Base-by-base conservation (phyloP, 2,888 invertebrate species). In the Dynastes grantii region DNA sequence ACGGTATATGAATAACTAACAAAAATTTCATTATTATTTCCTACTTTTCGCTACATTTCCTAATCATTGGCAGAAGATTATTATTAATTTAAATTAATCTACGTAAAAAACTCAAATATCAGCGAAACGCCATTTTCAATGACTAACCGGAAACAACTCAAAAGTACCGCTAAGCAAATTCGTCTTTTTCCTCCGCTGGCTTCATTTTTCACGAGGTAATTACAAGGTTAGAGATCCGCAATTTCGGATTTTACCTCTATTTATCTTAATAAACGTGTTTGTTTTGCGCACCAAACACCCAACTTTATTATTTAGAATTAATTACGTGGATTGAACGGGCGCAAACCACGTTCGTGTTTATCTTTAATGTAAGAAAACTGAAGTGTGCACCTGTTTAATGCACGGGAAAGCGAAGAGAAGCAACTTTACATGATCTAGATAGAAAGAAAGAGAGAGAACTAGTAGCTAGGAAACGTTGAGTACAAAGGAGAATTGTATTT, bases 261-360 rank as follows among this genome's bases (percentile, higher is more conserved):
- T 58, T 61, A 61, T 73, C 73, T 61, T 73, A 73, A 73, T 73
- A 73, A 73, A 73, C 37, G 55, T 76, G 76, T 76, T 76, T 76
- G 55, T 45, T 58, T 65, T 65, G 16, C 29, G 37, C 67, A 37
- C 76, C 27, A 16, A 76, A 67, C 63, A 67, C 63, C 45, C 27
- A 76, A 76, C 65, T 76, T 76, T 55, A 76, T 76, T 76, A 76
- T 76, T 76, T 67, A 76, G 65, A 76, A 76, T 76, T 76, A 76
- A 76, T 76, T 76, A 76, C 76, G 65, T 37, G 67, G 58, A 76
- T 76, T 76, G 76, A 76, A 53, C 58, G 67, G 29, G 16, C 51
- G 4, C 49, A 40, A 67, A 67, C 55, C 65, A 13, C 27, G 67
- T 76, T 76, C 67, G 53, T 67, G 67, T 76, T 76, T 76, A 67